These are phyloP conservation scores for Colaptes auratus DNA, from an alignment of 2,113 vertebrate species.

Conservation along the genomic window DNA sequence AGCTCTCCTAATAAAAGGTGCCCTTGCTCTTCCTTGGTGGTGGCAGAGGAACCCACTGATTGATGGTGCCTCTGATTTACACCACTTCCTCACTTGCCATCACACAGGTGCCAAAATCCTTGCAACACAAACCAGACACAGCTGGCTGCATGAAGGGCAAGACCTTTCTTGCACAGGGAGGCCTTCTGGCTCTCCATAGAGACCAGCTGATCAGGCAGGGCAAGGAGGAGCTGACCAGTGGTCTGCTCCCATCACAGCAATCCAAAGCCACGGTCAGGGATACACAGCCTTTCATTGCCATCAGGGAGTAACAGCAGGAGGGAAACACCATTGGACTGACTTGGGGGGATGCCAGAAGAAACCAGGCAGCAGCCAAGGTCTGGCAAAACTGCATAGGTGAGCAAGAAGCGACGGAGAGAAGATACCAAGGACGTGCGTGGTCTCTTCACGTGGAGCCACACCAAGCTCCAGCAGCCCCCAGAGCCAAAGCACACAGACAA, in stretches of 20 bases:
- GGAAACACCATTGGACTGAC: background rate
- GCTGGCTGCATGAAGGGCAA: background rate
- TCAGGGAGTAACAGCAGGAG: background rate
- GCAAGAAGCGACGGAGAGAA: background rate
- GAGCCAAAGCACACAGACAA: background rate
- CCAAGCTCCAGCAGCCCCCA: background rate
- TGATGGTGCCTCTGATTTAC: slow-evolving; percentile 19
- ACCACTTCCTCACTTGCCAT: background rate
- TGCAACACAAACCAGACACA: background rate
- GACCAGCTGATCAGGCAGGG: background rate
- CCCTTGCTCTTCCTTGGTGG: background rate
- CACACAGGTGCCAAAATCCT: background rate
- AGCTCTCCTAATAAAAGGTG: slow-evolving; percentile 10
- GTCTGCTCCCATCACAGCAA: background rate
- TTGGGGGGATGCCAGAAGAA: background rate
- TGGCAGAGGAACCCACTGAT: background rate
- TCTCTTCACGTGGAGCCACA: background rate
- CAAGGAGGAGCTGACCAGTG: background rate
- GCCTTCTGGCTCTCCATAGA: background rate
- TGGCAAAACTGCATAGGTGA: background rate
- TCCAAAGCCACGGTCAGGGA: background rate
- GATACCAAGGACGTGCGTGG: rapidly evolving
- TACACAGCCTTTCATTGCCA: background rate
- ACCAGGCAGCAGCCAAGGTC: background rate
- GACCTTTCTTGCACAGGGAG: rapidly evolving